Base-by-base conservation (phyloP, 2,797 vertebrate species). In the Microchirus variegatus region DNA sequence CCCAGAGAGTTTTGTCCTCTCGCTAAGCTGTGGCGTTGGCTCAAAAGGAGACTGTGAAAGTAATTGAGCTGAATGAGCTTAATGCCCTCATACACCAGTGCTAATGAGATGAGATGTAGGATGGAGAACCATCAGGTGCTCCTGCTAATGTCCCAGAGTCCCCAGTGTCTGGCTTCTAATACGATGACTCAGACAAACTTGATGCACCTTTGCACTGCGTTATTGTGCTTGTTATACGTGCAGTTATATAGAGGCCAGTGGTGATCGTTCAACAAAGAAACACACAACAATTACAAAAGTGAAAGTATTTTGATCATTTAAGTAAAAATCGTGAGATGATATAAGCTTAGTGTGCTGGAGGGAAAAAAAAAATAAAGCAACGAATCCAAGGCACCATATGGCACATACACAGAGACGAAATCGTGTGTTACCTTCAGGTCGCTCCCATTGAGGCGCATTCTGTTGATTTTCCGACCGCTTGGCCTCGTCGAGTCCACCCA, bases 401-500 rank as follows among this genome's bases (percentile, higher is more conserved):
- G 59, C 35, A 17, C n/a, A 14, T n/a, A 63, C 41, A 45, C 15
- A 72, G 45, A 10, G 8, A 9, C 10, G 41, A 38, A 54, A 53
- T 16, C 36, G 45, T 14, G 13, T 4, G 13, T 18, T 95, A 99
- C 98, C 97, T 99, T 99, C 56, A 96, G 88, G 78, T 99, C 96
- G 80, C 95, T 99, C 81, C 98, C 98, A 53, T 99, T 99, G 80
- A 99, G 93, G 36, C 92, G 95, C 93, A 99, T 99, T 80, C 96
- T 94, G 90, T 98, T 99, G 92, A 99, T 97, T 78, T 94, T 95
- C 44, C 97, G 95, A 63, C 98, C 97, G 38, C 95, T 99, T 38
- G 97, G 97, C 88, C 95, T 94, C 75, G 94, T 98, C 56, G 96
- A 97, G 92, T 99, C 98, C 83, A 99, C 96, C 98, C 98, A 99